Base-by-base conservation (phyloP, 2,888 invertebrate species). In the Alcis repandata region DNA sequence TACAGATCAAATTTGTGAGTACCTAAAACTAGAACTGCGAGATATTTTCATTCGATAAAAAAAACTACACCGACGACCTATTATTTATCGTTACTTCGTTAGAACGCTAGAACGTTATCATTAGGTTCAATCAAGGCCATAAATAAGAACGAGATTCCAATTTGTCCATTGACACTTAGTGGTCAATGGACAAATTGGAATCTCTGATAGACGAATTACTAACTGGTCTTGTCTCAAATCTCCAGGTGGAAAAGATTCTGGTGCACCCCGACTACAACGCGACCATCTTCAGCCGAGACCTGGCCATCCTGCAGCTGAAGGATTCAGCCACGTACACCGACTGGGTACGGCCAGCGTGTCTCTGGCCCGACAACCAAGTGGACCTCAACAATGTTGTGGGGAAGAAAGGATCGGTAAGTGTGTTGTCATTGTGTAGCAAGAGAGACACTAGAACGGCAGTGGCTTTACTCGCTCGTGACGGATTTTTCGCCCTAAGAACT, bases 311-410 rank as follows among this genome's bases (percentile, higher is more conserved):
- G 59, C 88, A 87, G 38, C 83, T 95, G 38, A 85, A 90, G 0
- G 92, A 94, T 48, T 76, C 87, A 0, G 92, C 94, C 0, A 82
- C 88, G 9, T 94, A 94, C 79, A 91, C 93, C 0, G 92, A 92
- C 66, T 94, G 89, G 77, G 94, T 95, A 48, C 86, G 94, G 27
- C 95, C 95, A 0, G 93, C 95, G 10, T 95, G 96, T 73, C 86
- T 95, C n/a, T 95, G 95, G 95, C 91, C 92, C 0, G 94, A 93
- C 32, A 83, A 85, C 71, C 79, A 87, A 51, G 73, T 80, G 0
- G 88, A 89, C 0, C 80, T 94, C 11, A 84, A 77, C 40, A 84
- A 89, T 53, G 88, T 94, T 54, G 86, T 94, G 27, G 93, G 89
- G 13, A 89, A 87, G 76, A 91, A 89, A 63, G 94, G 94, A 70